Conservation (phyloP, 2,113 vertebrate species). For the Campylorhamphus procurvoides region DNA sequence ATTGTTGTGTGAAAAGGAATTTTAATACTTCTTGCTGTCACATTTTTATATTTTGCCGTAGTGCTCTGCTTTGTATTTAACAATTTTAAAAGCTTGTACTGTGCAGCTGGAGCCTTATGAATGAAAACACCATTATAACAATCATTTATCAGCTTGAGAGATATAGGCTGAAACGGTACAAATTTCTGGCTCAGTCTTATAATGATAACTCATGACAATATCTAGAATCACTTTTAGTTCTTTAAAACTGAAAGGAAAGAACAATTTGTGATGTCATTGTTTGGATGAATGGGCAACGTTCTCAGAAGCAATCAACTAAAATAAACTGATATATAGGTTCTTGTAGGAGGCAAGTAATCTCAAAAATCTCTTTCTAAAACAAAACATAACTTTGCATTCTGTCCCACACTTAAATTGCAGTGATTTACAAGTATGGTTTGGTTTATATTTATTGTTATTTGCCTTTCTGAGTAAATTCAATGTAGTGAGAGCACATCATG, state of each 20-base stretch:
- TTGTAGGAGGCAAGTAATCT: background rate
- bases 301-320: constrained; percentile 50
- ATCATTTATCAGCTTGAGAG: constrained; percentile 5
- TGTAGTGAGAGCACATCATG: background rate
- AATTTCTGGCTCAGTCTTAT: constrained; percentile 14
- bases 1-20: background rate
- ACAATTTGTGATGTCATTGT: background rate
- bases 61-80: background rate
- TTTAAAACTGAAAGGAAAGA: constrained; percentile 44
- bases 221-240: constrained; percentile 48
- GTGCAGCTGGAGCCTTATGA: background rate
- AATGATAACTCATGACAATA: constrained; percentile 33
- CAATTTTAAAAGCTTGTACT: background rate
- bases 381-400: constrained; percentile 17
- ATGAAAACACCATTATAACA: background rate
- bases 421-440: background rate
- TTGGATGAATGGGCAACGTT: constrained; percentile 40
- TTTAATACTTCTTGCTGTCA: background rate
- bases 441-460: constrained; percentile 32
- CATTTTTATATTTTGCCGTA: background rate
- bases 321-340: constrained; percentile 24
- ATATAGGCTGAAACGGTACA: background rate
- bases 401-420: background rate
- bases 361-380: constrained; percentile 36
- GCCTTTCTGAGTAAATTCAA: constrained; percentile 25